These are phyloP conservation scores for Myripristis murdjan DNA, from an alignment of 2,797 vertebrate species.

Conservation along the genomic window DNA sequence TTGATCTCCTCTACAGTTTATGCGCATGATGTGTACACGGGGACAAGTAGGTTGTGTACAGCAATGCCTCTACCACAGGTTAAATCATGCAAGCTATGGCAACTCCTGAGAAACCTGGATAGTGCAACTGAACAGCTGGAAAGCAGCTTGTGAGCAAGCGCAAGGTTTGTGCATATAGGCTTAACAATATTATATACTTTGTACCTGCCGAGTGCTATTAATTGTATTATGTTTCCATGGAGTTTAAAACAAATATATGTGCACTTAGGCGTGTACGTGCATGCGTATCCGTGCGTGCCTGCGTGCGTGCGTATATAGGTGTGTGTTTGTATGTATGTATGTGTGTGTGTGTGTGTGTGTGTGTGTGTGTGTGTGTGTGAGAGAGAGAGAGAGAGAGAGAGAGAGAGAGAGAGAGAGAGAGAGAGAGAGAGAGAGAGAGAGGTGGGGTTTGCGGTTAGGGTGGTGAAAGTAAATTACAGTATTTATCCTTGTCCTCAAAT, in stretches of 20 bases:
- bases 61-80: not conserved
- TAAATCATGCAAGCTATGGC: no score
- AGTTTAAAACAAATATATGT: no score
- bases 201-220: no score
- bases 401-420: slow-evolving; percentile 10
- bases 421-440: no score
- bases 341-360: slow-evolving; percentile 26
- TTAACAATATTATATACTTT: no score
- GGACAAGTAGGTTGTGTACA: not conserved
- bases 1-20: not conserved
- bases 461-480: slow-evolving; percentile 64
- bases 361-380: slow-evolving; percentile 16
- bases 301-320: slow-evolving; percentile 7
- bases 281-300: slow-evolving; percentile 8
- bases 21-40: not conserved
- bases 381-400: not conserved
- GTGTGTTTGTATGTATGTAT: slow-evolving; percentile 7
- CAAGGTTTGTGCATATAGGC: no score
- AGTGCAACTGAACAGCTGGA: no score
- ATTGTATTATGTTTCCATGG: no score
- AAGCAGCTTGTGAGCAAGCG: no score
- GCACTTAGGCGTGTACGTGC: no score
- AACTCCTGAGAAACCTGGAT: no score
- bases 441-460: slow-evolving; percentile 23
- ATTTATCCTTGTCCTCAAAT: slow-evolving; percentile 57